Base-by-base conservation (phyloP, 2,888 invertebrate genomes). In the Cantharis lateralis region DNA sequence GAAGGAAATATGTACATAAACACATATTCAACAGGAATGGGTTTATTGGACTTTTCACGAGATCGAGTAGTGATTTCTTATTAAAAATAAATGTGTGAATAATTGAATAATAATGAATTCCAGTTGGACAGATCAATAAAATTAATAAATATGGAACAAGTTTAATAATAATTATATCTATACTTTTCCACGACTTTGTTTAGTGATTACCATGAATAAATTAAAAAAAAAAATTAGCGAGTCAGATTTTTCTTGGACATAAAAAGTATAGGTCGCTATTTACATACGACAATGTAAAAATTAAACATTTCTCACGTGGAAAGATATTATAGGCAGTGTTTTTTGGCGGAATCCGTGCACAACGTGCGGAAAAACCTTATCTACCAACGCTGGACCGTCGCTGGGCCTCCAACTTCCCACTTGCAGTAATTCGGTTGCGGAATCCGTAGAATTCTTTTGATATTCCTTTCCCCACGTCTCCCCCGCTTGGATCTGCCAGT, bases 291-390 rank as follows among this genome's bases (percentile, higher is more conserved):
- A n/a, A 32, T n/a, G 13, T n/a, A 48, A n/a, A 48, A n/a, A n/a
- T 5, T 9, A 48, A 13, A 9, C 15, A 0, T 48, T 28, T 48
- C 92, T 91, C 88, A 96, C 96, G 87, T 96, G 94, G 85, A 93
- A 93, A 0, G 95, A 93, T 1, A 94, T 90, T 28, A 96, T 90
- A 0, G 95, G 93, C 79, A 97, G 87, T 15, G 89, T 90, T 81
- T 93, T 92, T 26, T 94, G 93, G 68, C 95, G 90, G 83, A 96
- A 96, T 10, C 95, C 95, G 78, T 96, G 93, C 0, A 90, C 90
- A 0, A 94, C 90, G 84, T 96, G 96, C 0, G 96, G 95, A 87
- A 96, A 96, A 32, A 96, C 86, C 13, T 91, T 91, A 84, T 96
- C 95, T 0, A 88, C 88, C 80, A 93, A 90, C 62, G 90, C 89